Evolutionary conservation across 1,140 invertebrate genomes (phyloP), one percentile per base, ranked within the genome.

Genomic region (Drosophila oshimai): DNA sequence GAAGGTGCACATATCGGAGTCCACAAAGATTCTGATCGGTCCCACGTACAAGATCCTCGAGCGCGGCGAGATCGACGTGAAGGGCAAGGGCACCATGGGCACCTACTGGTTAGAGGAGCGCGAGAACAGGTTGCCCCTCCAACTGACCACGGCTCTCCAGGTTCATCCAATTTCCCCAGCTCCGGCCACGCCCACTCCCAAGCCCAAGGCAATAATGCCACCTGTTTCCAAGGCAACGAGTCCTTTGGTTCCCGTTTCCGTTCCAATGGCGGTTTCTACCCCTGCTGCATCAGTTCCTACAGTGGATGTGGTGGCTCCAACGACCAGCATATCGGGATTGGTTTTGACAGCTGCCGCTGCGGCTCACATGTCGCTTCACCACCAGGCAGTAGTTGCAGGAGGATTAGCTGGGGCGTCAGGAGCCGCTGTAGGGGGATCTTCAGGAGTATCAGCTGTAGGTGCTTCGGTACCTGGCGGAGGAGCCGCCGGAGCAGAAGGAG

Each of bases 1-100:
- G 95, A 96, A 96, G 91, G 97, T 99, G 68, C 98, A 99, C 84
- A 97, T 99, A 73, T 98, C 97, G 0, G 94, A 98, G 86, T 95
- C 95, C 0, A 98, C 97, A 0, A 94, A 93, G 77, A 93, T 95
- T 70, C 91, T 96, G 4, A 91, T 99, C 4, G 94, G 95, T 0
- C 92, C 94, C 0, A 93, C 93, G 0, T 99, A 98, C 89, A 93
- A 93, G 67, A 94, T 97, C 2, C 93, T 93, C 9, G 96, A 98
- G 89, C 93, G 97, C 13, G 96, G 95, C 7, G 95, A 96, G 90
- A 96, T 97, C 58, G 94, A 95, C 69, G 95, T 97, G 0, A 97
- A 97, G 91, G 96, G 96, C 31, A 97, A 97, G 93, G 96, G 96
- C 24, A 92, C 93, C 28, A 98, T 99, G 97, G 97, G 96, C 88